Evolutionary conservation across 2,797 vertebrate species (phyloP).

Genomic region (Poecilia wingei): DNA sequence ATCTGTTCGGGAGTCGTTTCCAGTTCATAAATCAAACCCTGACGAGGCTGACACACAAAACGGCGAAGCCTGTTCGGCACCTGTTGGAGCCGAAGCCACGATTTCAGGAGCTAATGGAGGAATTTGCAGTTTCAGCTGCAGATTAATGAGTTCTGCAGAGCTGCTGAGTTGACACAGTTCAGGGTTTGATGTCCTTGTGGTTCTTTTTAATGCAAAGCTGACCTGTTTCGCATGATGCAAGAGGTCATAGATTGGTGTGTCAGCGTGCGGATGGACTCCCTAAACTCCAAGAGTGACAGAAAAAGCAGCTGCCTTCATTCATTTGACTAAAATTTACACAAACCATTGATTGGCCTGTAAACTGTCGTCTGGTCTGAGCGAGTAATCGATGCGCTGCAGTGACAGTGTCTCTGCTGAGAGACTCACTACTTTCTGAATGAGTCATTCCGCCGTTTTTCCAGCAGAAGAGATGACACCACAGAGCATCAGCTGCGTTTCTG

Average conservation of each 20-base stretch:
- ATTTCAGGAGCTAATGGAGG: constrained; percentile 20
- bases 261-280: constrained; percentile 21
- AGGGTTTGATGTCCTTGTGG: neutral
- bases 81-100: constrained; percentile 10
- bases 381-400: constrained; percentile 60
- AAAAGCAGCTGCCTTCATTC: constrained; percentile 30
- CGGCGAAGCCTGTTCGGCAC: constrained; percentile 10
- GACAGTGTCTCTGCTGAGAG: constrained; percentile 45
- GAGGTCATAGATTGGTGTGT: constrained; percentile 31
- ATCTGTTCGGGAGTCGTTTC: constrained; percentile 6
- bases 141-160: constrained; percentile 2
- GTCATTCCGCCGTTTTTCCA: constrained; percentile 14
- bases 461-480: constrained; percentile 4
- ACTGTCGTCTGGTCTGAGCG: constrained; percentile 48
- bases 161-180: constrained; percentile 5
- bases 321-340: constrained; percentile 35
- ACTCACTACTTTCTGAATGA: constrained; percentile 27
- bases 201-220: constrained; percentile 3
- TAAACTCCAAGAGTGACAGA: constrained; percentile 18
- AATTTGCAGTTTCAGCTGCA: neutral
- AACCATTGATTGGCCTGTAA: constrained; percentile 64
- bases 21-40: constrained; percentile 29
- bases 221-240: constrained; percentile 36
- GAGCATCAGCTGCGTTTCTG: neutral
- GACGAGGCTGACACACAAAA: constrained; percentile 22